Evolutionary conservation across 1,140 invertebrate species (phyloP).

Genomic region (Ericerus pela): DNA sequence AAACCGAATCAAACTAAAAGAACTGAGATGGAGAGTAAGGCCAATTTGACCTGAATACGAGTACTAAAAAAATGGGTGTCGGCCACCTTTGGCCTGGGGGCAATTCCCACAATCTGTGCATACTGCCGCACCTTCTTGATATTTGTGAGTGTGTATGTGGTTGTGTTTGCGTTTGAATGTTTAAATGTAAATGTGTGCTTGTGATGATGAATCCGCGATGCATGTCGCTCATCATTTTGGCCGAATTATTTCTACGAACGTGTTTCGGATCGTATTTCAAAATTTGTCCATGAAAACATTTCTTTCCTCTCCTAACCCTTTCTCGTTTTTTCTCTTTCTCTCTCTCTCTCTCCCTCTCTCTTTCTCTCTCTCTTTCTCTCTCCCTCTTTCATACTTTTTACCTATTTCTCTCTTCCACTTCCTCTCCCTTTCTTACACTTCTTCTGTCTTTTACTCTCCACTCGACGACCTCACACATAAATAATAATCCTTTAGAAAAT

Average conservation of each 20-base stretch:
- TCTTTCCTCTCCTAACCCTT: too few species aligned
- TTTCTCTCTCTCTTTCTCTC: too few species aligned
- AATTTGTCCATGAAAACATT: not conserved
- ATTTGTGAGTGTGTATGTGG: not conserved
- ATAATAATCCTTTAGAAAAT: too few species aligned
- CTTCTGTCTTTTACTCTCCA: too few species aligned
- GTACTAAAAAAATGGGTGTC: slow-evolving; percentile 4
- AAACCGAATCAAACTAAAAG: not conserved
- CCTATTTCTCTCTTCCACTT: too few species aligned
- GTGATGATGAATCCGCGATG: slow-evolving; percentile 9
- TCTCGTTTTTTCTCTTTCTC: too few species aligned
- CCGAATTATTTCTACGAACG: slow-evolving; percentile 4
- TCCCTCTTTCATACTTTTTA: too few species aligned
- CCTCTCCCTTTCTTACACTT: too few species aligned
- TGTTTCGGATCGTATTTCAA: slow-evolving; percentile 1
- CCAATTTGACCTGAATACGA: slow-evolving; percentile 6
- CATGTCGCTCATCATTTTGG: slow-evolving; percentile 10
- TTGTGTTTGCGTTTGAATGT: not conserved
- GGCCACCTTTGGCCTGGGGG: slow-evolving; percentile 5
- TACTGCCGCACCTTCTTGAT: slow-evolving; percentile 5
- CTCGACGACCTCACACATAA: too few species aligned
- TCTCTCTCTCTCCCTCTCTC: too few species aligned
- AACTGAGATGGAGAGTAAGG: too few species aligned
- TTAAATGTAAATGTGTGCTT: too few species aligned
- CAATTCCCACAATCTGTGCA: slow-evolving; percentile 7